A percentile compares a stretch with the other conserved stretches of the same genome.
Conservation (phyloP, 2,888 invertebrate species). For the Eupithecia centaureata region DNA sequence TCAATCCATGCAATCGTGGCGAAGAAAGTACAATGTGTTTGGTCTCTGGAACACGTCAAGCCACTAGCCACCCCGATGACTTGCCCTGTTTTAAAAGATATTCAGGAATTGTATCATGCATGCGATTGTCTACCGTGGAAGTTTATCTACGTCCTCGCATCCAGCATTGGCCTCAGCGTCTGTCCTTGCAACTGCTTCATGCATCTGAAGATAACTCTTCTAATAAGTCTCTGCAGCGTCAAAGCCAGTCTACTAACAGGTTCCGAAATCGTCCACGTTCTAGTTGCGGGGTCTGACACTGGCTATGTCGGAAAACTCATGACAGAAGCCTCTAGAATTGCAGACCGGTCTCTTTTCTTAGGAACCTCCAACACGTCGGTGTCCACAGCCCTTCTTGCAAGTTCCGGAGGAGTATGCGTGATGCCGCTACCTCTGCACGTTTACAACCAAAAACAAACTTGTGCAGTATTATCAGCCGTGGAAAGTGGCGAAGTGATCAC, state of each 20-base stretch:
- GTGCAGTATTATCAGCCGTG: constrained; percentile 59
- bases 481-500: constrained; percentile 64
- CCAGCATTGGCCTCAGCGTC: constrained; percentile 65
- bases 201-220: constrained; percentile 70
- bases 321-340: constrained; percentile 64
- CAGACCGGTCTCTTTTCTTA: constrained; percentile 57
- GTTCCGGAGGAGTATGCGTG: constrained; percentile 68
- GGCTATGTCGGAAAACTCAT: constrained; percentile 65
- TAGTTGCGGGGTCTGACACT: constrained; percentile 67
- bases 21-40: constrained; percentile 60
- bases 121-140: constrained; percentile 70
- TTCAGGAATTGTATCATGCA: constrained; percentile 58
- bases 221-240: constrained; percentile 72
- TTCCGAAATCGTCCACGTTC: constrained; percentile 66
- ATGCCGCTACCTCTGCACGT: constrained; percentile 69
- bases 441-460: constrained; percentile 67
- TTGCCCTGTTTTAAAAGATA: constrained; percentile 56
- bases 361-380: constrained; percentile 59
- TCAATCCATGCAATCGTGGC: constrained; percentile 56
- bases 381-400: constrained; percentile 58
- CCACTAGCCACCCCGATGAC: constrained; percentile 57
- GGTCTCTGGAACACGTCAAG: constrained; percentile 62
- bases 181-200: constrained; percentile 74
- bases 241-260: constrained; percentile 61
- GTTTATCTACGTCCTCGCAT: constrained; percentile 75